Base-by-base conservation (phyloP, 2,113 vertebrate genomes). In the Acanthisitta chloris region DNA sequence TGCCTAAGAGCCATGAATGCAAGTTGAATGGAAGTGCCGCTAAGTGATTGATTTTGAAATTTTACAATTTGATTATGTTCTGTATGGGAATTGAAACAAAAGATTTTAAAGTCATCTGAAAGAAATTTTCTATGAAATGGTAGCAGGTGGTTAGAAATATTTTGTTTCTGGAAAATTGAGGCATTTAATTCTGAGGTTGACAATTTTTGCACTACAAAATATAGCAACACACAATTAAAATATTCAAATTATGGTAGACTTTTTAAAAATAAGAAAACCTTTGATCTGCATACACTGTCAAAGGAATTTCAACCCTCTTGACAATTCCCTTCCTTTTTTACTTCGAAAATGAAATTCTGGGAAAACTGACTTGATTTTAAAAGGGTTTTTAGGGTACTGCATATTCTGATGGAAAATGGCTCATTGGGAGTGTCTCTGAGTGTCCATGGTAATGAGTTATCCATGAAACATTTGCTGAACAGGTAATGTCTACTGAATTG, bases 401-500 rank as follows among this genome's bases (percentile, higher is more conserved):
- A 15, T 86, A 55, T 90, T 91, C 58, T 93, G 48, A 81, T 83
- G 59, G 86, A 88, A 95, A 93, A 92, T 51, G 49, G 10, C 23
- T 94, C 24, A 10, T 77, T 62, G 42, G n/a, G 26, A 91, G 31
- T 55, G 24, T 80, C 74, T 48, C 81, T 80, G 49, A 80, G n/a
- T 71, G 48, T 42, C 46, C 90, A 51, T 71, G 43, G 34, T 62
- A 96, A 92, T 90, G 66, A 96, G 38, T 93, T 96, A 94, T 84
- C 73, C 48, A 73, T 81, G 92, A 96, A 97, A 81, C 36, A 70
- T 89, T 95, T 92, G 85, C 88, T 88, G 67, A 94, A 81, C 59
- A 87, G 66, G 66, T 96, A 96, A 96, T 96, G 65, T 38, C 38
- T 95, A 86, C 88, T 77, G 81, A 97, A 97, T 90, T 95, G 74